A percentile compares a stretch with the other conserved stretches of the same genome.
phyloP scores from a whole-genome alignment of 2,113 vertebrate genomes.

The Hippocampus barbouri region DNA sequence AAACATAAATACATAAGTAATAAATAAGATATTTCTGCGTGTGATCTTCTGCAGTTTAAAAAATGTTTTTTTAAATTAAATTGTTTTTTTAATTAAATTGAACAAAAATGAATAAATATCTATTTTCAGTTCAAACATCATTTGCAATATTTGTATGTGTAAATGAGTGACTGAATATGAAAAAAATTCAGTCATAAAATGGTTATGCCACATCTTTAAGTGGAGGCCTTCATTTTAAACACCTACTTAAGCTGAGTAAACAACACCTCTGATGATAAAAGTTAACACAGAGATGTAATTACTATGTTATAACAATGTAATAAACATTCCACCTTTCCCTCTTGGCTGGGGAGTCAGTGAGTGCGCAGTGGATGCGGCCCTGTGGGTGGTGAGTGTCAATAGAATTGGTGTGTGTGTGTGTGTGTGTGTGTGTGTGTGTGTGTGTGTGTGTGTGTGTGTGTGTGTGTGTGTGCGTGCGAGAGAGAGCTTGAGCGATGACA shows the following conservation, averaged over 20 bases:
- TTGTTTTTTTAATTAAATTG: too few relatives aligned
- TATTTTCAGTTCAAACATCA: too few relatives aligned
- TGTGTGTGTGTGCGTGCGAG: constrained; percentile 33
- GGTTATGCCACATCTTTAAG: neutral
- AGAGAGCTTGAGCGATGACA: constrained; percentile 65
- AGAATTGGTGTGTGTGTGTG: constrained; percentile 49
- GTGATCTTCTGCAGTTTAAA: too few relatives aligned
- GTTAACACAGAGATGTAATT: neutral
- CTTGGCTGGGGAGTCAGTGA: constrained; percentile 43
- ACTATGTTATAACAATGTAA: neutral
- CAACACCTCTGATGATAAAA: neutral
- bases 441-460: constrained; percentile 45
- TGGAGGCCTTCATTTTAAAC: neutral
- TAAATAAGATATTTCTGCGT: too few relatives aligned
- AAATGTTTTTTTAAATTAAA: too few relatives aligned
- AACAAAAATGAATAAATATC: too few relatives aligned
- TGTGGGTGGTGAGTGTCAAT: constrained; percentile 68
- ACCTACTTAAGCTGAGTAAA: neutral
- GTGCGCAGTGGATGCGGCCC: constrained; percentile 56
- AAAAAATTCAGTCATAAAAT: too few relatives aligned
- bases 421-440: constrained; percentile 48
- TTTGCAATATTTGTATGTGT: too few relatives aligned
- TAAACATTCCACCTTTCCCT: constrained; percentile 31
- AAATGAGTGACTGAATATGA: too few relatives aligned
- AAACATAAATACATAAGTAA: too few relatives aligned